These are phyloP conservation scores for Poeciliopsis paucimaculata DNA, from an alignment of 2,797 vertebrate genomes.

Conservation along the genomic window DNA sequence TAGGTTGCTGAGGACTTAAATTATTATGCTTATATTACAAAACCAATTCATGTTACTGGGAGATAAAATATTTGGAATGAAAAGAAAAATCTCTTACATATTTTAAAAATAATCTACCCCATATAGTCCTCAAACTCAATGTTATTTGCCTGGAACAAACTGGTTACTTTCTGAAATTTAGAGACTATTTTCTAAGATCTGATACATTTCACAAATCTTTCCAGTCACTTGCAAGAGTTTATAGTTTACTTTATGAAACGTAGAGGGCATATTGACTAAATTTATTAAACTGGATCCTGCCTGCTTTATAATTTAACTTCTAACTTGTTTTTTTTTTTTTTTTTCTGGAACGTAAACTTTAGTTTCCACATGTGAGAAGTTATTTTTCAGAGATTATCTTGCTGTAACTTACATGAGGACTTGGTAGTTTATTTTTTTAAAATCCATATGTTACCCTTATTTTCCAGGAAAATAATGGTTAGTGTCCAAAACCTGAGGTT, in stretches of 20 bases:
- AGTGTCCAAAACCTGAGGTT: not conserved
- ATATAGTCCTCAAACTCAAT: not conserved
- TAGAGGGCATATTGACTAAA: too few species aligned
- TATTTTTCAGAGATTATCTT: not conserved
- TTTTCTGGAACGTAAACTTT: not conserved
- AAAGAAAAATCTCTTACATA: not conserved
- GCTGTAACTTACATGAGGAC: not conserved
- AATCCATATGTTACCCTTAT: not conserved
- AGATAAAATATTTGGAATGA: not conserved
- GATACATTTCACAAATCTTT: not conserved
- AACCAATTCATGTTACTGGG: not conserved
- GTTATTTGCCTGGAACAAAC: not conserved
- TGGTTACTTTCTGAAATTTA: not conserved
- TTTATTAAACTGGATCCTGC: not conserved
- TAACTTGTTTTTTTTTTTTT: not conserved
- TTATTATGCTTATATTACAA: not conserved
- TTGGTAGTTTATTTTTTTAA: not conserved
- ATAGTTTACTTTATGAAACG: not conserved
- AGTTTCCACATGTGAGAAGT: not conserved
- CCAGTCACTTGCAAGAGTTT: not conserved
- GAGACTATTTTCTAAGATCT: not conserved
- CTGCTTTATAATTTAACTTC: not conserved
- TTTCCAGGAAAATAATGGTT: not conserved
- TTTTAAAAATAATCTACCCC: not conserved
- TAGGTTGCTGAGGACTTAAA: not conserved